Evolutionary conservation across 2,797 vertebrate species (phyloP), one percentile per base, ranked within the genome.

Genomic region (Varecia variegata): DNA sequence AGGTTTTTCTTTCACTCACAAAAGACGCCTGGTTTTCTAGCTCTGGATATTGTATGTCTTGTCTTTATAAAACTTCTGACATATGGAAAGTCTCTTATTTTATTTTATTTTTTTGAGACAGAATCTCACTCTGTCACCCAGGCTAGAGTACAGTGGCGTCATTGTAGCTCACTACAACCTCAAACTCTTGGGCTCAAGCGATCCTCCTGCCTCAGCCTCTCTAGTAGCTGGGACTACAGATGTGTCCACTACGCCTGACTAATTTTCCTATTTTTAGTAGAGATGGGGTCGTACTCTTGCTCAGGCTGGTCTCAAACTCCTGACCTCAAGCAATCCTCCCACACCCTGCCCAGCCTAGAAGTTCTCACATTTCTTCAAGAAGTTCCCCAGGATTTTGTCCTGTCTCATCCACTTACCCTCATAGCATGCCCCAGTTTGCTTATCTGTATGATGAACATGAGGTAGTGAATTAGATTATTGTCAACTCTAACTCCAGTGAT

Each of bases 11-110:
- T 82, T 25, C 27, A 2, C 4, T 74, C 54, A 65, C 32, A 83
- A 81, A 86, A 65, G 84, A 65, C 77, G 58, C 50, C 70, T 73
- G 47, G 27, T 93, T 97, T 88, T 82, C 73, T 82, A 38, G 67
- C 45, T 88, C 21, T 74, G 88, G 54, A 62, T 21, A 84, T 30
- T 35, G 25, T 25, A 62, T 47, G n/a, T 58, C 62, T 15, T 35
- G 65, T 76, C 47, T 77, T 91, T 74, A 80, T 54, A 4, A 56
- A 80, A 87, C 7, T 38, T 88, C 5, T 3, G 47, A 65, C 27
- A 18, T 54, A 50, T 18, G 87, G 47, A 93, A 85, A 9, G 40
- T 60, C 32, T 84, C n/a, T 58, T 56, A 21, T 54, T 54, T 54
- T 56, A 56, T 56, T 54, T 54, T 54, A 56, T 25, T 58, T 58